Evolutionary conservation across 1,140 invertebrate species (phyloP).

Genomic region (Hetaerina americana): DNA sequence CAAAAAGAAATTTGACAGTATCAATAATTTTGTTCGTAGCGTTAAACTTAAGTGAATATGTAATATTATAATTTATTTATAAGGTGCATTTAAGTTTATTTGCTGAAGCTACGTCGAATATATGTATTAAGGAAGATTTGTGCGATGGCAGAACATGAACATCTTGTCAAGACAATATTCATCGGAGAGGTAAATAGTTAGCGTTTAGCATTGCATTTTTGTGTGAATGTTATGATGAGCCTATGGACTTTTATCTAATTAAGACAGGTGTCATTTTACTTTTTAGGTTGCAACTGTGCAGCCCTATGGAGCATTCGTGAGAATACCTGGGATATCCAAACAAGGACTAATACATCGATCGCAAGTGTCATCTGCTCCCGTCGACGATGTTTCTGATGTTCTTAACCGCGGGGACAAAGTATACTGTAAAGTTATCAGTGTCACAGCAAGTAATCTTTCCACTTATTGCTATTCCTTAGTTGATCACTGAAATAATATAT

Average conservation of each 20-base stretch:
- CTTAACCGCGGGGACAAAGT: slow-evolving; percentile 29
- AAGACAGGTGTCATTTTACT: background rate
- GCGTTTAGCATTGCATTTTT: background rate
- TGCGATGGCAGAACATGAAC: background rate
- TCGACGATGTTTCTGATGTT: slow-evolving; percentile 30
- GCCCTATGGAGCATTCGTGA: slow-evolving; percentile 34
- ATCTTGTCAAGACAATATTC: background rate
- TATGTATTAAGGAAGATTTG: too few species aligned
- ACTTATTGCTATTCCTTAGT: background rate
- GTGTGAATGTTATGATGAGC: background rate
- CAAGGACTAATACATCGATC: slow-evolving; percentile 28
- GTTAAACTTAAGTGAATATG: too few species aligned
- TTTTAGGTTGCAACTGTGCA: slow-evolving; percentile 27
- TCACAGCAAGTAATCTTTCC: slow-evolving; percentile 11
- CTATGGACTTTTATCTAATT: background rate
- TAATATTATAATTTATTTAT: too few species aligned
- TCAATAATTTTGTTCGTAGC: too few species aligned
- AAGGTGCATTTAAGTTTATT: too few species aligned
- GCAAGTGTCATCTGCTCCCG: slow-evolving; percentile 18
- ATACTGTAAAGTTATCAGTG: slow-evolving; percentile 31
- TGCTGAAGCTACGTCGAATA: too few species aligned
- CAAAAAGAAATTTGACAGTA: too few species aligned
- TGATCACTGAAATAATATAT: too few species aligned
- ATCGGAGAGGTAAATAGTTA: slow-evolving; percentile 1
- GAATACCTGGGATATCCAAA: slow-evolving; percentile 27